Percentiles rank a stretch among this genome's conserved stretches.
Evolutionary conservation across 2,113 vertebrate species (phyloP).

Genomic region (Cervus canadensis): DNA sequence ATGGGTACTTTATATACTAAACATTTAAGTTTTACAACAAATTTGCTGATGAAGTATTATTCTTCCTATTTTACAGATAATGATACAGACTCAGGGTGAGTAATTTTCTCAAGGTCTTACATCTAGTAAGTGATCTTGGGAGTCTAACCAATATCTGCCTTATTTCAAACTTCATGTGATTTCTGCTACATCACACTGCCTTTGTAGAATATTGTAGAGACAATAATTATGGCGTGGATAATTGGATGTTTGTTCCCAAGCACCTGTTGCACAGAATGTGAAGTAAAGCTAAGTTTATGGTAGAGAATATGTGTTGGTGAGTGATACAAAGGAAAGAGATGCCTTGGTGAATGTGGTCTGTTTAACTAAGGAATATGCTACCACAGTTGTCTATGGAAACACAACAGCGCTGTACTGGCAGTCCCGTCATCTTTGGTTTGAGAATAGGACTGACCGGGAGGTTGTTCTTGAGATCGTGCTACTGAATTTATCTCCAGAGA

Average conservation of each 20-base stretch:
- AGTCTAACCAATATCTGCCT: neutral
- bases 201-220: conserved; percentile 37
- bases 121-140: neutral
- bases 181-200: neutral
- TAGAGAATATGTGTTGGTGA: conserved; percentile 60
- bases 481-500: conserved; percentile 49
- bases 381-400: conserved; percentile 55
- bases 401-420: conserved; percentile 61
- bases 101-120: neutral
- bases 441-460: conserved; percentile 63
- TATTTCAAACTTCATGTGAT: neutral
- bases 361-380: conserved; percentile 73
- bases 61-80: neutral
- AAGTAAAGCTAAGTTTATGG: neutral
- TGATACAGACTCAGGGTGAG: neutral
- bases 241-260: conserved; percentile 45
- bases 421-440: conserved; percentile 68
- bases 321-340: conserved; percentile 66
- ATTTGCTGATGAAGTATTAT: neutral
- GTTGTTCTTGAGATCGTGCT: conserved; percentile 31
- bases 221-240: neutral
- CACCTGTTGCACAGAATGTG: conserved; percentile 42
- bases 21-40: neutral
- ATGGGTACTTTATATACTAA: neutral
- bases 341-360: conserved; percentile 65